phyloP scores from a whole-genome alignment of 2,888 invertebrate species.

The Eupithecia centaureata region DNA sequence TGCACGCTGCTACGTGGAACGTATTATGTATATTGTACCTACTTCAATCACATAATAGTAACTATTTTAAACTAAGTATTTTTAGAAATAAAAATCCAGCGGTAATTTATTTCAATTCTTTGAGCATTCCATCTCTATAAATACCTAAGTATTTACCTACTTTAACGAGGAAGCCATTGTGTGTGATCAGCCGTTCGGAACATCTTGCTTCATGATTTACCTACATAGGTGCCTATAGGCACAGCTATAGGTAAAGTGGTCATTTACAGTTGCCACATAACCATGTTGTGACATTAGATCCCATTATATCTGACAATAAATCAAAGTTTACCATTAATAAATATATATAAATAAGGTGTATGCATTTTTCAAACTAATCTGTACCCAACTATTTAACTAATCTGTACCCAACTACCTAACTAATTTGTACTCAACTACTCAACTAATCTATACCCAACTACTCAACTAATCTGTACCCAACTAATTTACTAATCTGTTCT shows the following conservation, averaged over 20 bases:
- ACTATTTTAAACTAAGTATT: no score
- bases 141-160: conserved; percentile 41
- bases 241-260: conserved; percentile 29
- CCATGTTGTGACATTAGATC: neutral
- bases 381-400: no score
- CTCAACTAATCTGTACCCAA: no score
- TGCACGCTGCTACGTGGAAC: no score
- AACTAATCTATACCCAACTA: no score
- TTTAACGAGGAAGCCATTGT: conserved; percentile 53
- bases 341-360: no score
- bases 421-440: no score
- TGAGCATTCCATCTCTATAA: conserved; percentile 34
- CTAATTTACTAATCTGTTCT: no score
- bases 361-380: no score
- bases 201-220: conserved; percentile 34
- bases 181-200: conserved; percentile 54
- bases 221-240: conserved; percentile 41
- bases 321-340: neutral
- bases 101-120: conserved; percentile 38
- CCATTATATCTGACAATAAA: neutral
- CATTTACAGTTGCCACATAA: conserved; percentile 27
- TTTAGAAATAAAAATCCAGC: conserved; percentile 2
- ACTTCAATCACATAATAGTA: no score
- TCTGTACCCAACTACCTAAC: no score
- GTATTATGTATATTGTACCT: no score